Evolutionary conservation across 2,797 vertebrate genomes (phyloP), one percentile per base, ranked within the genome.

Genomic region (Gila robusta): DNA sequence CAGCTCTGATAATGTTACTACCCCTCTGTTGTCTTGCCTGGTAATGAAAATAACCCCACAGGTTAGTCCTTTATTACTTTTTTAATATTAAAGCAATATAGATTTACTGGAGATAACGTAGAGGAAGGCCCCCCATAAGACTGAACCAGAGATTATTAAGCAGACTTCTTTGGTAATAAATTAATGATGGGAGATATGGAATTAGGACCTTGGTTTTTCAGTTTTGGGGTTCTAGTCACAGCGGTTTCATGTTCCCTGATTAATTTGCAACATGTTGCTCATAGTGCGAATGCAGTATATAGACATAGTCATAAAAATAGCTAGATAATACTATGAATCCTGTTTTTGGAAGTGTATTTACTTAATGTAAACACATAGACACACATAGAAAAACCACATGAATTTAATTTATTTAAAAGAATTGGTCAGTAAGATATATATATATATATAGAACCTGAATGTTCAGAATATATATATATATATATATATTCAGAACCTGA

Each of bases 31-130:
- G 35, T 88, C 82, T 69, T 83, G 74, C 80, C 62, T 79, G 35
- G 79, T 88, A 88, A 89, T 90, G 89, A 90, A 88, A 86, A 84
- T 86, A 88, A 90, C 89, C 89, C 88, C 77, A 86, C 85, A 88
- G 87, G 84, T 90, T 87, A 90, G 85, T 86, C 62, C 79, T 87
- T 90, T 91, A 91, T 91, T 91, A 89, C 91, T 89, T 91, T 91
- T 91, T 90, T 91, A 90, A 91, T 91, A 91, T 89, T 76, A 86
- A 47, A 62, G 88, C 84, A 84, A 85, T 88, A 87, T 88, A 90
- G 88, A 88, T 91, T 86, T 86, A 69, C 70, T 41, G 83, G 59
- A 81, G 84, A 87, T 82, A 87, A 35, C 78, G 54, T 64, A 78
- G 85, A 81, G 73, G 72, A 81, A 74, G 69, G 66, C 35, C 32